These are phyloP conservation scores for Eupithecia tripunctaria DNA, from an alignment of 2,888 invertebrate species.

Conservation along the genomic window DNA sequence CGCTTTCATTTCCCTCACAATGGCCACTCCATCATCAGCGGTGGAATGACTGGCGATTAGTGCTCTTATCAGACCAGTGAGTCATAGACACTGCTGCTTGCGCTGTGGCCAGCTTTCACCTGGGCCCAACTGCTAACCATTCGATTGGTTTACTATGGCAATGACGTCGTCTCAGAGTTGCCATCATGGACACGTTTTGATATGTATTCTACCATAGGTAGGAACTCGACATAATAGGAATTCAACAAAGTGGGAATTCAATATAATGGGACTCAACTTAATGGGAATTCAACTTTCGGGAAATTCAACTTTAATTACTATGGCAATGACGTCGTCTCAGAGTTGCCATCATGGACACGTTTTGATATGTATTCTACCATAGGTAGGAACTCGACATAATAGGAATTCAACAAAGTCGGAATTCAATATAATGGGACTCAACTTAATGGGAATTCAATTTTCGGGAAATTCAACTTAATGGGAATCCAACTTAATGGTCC, in stretches of 20 bases:
- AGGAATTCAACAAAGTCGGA: too few species aligned
- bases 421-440: too few species aligned
- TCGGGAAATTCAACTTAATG: too few species aligned
- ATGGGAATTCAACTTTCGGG: too few species aligned
- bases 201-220: not conserved
- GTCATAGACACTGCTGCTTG: not conserved
- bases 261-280: too few species aligned
- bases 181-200: not conserved
- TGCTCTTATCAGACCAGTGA: slow-evolving; percentile 7
- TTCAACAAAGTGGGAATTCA: too few species aligned
- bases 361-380: not conserved
- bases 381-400: not conserved
- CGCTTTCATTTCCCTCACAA: slow-evolving; percentile 8
- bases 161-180: not conserved
- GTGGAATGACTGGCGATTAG: slow-evolving; percentile 8
- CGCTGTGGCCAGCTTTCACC: slow-evolving; percentile 6
- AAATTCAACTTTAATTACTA: too few species aligned
- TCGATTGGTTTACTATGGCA: not conserved
- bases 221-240: too few species aligned
- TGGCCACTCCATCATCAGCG: slow-evolving; percentile 4
- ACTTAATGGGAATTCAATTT: too few species aligned
- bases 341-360: not conserved
- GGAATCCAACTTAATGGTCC: too few species aligned
- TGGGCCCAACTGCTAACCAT: not conserved
- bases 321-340: not conserved